phyloP scores from a whole-genome alignment of 2,888 invertebrate species.

The Nomada fucata region DNA sequence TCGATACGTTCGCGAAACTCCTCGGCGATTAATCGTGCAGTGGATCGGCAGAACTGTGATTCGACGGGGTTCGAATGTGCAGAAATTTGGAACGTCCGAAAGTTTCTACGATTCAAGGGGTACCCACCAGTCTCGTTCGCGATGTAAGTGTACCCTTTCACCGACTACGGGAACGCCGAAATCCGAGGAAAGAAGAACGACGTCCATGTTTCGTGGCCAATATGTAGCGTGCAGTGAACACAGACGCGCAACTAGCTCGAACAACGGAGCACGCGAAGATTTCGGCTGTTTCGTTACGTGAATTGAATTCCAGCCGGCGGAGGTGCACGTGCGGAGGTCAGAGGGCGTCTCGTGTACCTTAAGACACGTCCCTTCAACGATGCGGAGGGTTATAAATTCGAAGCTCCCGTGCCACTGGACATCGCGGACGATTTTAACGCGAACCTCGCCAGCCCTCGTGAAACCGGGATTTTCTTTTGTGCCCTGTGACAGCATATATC shows the following conservation, averaged over 20 bases:
- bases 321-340: conserved; percentile 18
- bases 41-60: neutral
- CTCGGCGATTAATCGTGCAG: neutral
- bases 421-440: conserved; percentile 57
- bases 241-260: conserved; percentile 5
- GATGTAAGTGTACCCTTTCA: too few species aligned
- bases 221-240: neutral
- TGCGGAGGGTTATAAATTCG: conserved; percentile 41
- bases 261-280: conserved; percentile 18
- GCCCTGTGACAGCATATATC: conserved; percentile 58
- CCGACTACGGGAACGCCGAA: neutral
- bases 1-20: neutral
- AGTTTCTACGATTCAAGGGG: too few species aligned
- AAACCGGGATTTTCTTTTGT: conserved; percentile 63
- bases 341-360: conserved; percentile 27
- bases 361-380: conserved; percentile 17
- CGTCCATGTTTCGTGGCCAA: neutral
- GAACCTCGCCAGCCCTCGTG: conserved; percentile 33
- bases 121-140: too few species aligned
- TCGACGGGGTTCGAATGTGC: too few species aligned
- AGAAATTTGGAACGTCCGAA: too few species aligned
- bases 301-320: conserved; percentile 28
- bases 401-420: conserved; percentile 22
- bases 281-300: conserved; percentile 16
- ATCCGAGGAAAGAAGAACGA: conserved; percentile 1